phyloP scores from a whole-genome alignment of 2,888 invertebrate species.

The Patella caerulea region DNA sequence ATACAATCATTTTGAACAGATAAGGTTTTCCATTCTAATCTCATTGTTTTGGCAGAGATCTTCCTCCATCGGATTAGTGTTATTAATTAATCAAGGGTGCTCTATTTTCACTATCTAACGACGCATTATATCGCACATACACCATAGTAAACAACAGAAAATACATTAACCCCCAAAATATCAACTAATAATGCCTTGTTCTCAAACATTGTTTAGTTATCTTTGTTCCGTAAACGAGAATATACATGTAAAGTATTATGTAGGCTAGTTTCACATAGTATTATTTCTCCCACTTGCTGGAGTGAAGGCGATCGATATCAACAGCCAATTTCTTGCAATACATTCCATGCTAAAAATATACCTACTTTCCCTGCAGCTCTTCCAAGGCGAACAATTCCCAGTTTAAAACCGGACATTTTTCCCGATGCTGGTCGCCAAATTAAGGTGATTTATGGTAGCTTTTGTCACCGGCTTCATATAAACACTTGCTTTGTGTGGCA shows the following conservation, averaged over 20 bases:
- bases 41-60: no score
- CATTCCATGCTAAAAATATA: background rate
- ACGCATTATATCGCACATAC: no score
- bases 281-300: no score
- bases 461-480: conserved; percentile 13
- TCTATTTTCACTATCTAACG: background rate
- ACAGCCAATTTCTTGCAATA: conserved; percentile 8
- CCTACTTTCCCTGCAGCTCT: conserved; percentile 73
- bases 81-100: background rate
- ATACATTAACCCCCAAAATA: background rate
- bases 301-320: background rate
- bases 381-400: conserved; percentile 73
- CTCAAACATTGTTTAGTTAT: background rate
- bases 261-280: background rate
- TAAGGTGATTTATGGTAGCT: background rate
- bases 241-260: conserved; percentile 10
- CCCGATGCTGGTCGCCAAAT: conserved; percentile 14
- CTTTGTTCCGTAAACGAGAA: conserved; percentile 10
- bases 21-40: no score
- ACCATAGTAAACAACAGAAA: no score
- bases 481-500: conserved; percentile 12
- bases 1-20: no score
- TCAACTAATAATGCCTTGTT: conserved; percentile 19
- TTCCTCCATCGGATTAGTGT: no score
- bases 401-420: conserved; percentile 64